phyloP scores from a whole-genome alignment of 2,113 vertebrate genomes.

The western clawed frog (Xenopus tropicalis) region UCB_Xtro_10.0 CM004446.2:134569001-134569500 shows the following conservation, averaged over 20 bases:
- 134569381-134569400: too few species aligned
- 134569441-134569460: too few species aligned
- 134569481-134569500: too few species aligned
- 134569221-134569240: not conserved
- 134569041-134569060: not conserved
- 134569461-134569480: too few species aligned
- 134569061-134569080: not conserved
- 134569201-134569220: not conserved
- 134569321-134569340: not conserved
- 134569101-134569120: not conserved
- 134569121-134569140: not conserved
- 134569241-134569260: not conserved
- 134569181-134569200: not conserved
- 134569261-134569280: not conserved
- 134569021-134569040: too few species aligned
- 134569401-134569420: too few species aligned
- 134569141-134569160: not conserved
- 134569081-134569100: not conserved
- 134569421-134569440: not conserved
- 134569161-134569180: not conserved
- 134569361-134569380: not conserved
- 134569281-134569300: not conserved
- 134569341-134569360: not conserved
- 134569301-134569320: not conserved
- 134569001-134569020: too few species aligned